Evolutionary conservation across 2,888 invertebrate genomes (phyloP), one percentile per base, ranked within the genome.

Genomic region (Caenorhabditis sp.): DNA sequence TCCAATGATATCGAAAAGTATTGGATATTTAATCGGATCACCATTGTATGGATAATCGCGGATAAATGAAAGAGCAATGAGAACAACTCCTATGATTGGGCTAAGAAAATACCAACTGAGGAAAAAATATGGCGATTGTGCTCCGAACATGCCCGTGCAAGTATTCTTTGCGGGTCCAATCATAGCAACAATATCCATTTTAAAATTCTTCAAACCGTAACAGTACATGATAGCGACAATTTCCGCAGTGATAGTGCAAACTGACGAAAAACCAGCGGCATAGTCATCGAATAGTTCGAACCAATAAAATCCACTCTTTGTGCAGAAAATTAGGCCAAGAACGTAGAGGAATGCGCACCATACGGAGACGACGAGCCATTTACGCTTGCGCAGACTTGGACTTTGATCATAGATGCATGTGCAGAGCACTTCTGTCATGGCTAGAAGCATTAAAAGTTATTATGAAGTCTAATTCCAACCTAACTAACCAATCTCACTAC

Each of bases 401-500:
- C 10, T 23, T 56, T 56, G 56, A 56, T 56, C 56, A 17, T 56
- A 56, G 27, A 56, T 7, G 23, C 56, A 56, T 2, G 56, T 27
- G 56, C 56, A 56, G 17, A 56, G 4, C 10, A 56, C 56, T 56
- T 56, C 56, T 10, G 56, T 27, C 27, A 56, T 7, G n/a, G 56
- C 56, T 56, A 17, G 26, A 56, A n/a, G n/a, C n/a, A n/a, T n/a
- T n/a, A n/a, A n/a, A n/a, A n/a, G n/a, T n/a, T n/a, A n/a, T n/a
- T n/a, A n/a, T n/a, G 4, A 20, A 50, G 17, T 50, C 4, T 50
- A 12, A 4, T 17, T 50, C 14, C 3, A 4, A 4, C 17, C 23
- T 5, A 23, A 26, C 65, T 14, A 21, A 61, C 67, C 66, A 14
- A 70, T 54, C 25, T 65, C 63, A 0, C 71, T 78, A 67, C 77